phyloP scores from a whole-genome alignment of 92 coral and sea anemone species.

The Desmophyllum pertusum region DNA sequence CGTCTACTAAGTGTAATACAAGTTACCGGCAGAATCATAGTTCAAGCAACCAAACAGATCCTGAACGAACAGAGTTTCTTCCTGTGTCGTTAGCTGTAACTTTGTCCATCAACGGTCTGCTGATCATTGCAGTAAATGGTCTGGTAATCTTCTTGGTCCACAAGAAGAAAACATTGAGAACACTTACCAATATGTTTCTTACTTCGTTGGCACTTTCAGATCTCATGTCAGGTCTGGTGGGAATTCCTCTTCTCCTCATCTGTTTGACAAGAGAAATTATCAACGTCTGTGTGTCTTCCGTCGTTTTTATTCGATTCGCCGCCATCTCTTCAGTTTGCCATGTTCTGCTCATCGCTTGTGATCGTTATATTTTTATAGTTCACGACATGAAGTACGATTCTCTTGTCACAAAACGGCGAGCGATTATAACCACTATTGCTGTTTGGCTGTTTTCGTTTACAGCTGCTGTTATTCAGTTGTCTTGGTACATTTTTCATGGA shows the following conservation, averaged over 20 bases:
- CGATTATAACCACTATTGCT: slow-evolving; percentile 24
- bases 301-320: slow-evolving; percentile 71
- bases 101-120: slow-evolving; percentile 4
- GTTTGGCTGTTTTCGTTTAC: slow-evolving; percentile 48
- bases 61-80: not conserved
- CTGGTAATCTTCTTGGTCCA: slow-evolving; percentile 31
- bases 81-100: not conserved
- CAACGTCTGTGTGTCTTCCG: slow-evolving; percentile 57
- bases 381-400: slow-evolving; percentile 57
- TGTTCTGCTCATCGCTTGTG: slow-evolving; percentile 73
- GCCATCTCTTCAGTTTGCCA: slow-evolving; percentile 89
- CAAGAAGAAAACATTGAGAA: slow-evolving; percentile 55
- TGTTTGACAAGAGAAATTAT: slow-evolving; percentile 55
- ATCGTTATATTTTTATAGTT: slow-evolving; percentile 83
- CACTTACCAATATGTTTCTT: slow-evolving; percentile 68
- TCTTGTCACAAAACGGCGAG: slow-evolving; percentile 53
- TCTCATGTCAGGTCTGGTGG: slow-evolving; percentile 72
- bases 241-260: slow-evolving; percentile 70
- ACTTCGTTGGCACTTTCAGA: slow-evolving; percentile 86
- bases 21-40: not conserved
- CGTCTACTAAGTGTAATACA: not conserved
- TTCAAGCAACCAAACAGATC: slow-evolving; percentile 1
- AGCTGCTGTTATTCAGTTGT: slow-evolving; percentile 62
- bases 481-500: slow-evolving; percentile 45
- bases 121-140: slow-evolving; percentile 18